A percentile compares a stretch with the other conserved stretches of the same genome.
Conservation (phyloP, 2,797 vertebrate species). For the Hippoglossus hippoglossus region DNA sequence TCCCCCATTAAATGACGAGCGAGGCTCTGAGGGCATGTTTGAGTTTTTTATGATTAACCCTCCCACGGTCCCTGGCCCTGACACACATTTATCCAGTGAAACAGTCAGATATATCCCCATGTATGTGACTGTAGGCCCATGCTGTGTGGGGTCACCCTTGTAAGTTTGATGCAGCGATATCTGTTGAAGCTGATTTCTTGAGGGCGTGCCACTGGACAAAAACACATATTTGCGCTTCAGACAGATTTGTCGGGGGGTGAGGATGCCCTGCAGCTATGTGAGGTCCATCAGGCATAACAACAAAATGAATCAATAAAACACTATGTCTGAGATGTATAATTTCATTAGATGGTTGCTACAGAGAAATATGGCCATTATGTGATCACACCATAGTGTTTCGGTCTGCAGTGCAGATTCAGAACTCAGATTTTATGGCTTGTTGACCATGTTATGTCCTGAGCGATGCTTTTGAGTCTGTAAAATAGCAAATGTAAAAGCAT, state of each 20-base stretch:
- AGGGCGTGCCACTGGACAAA: conserved; percentile 27
- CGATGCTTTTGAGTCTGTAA: conserved; percentile 22
- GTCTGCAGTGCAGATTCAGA: conserved; percentile 40
- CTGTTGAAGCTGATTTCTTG: conserved; percentile 52
- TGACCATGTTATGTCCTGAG: conserved; percentile 52
- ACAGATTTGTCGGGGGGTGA: conserved; percentile 48
- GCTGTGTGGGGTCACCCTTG: conserved; percentile 39
- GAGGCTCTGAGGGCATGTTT: conserved; percentile 23
- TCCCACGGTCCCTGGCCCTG: conserved; percentile 9
- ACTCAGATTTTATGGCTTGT: conserved; percentile 51
- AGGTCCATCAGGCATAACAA: conserved; percentile 62
- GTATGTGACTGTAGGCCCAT: conserved; percentile 26
- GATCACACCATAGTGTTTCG: conserved; percentile 57
- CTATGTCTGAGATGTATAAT: conserved; percentile 65
- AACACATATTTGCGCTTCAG: conserved; percentile 35
- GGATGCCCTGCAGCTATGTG: conserved; percentile 46
- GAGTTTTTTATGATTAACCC: conserved; percentile 43
- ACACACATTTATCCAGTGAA: conserved; percentile 47
- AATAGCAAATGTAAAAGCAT: not conserved
- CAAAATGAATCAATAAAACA: conserved; percentile 71
- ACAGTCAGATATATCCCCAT: conserved; percentile 18
- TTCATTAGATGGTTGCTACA: conserved; percentile 62
- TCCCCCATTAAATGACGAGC: conserved; percentile 44
- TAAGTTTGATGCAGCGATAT: conserved; percentile 37
- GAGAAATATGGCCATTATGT: conserved; percentile 53